Conservation (phyloP, 2,797 vertebrate species). For the Urosaurus nigricauda region DNA sequence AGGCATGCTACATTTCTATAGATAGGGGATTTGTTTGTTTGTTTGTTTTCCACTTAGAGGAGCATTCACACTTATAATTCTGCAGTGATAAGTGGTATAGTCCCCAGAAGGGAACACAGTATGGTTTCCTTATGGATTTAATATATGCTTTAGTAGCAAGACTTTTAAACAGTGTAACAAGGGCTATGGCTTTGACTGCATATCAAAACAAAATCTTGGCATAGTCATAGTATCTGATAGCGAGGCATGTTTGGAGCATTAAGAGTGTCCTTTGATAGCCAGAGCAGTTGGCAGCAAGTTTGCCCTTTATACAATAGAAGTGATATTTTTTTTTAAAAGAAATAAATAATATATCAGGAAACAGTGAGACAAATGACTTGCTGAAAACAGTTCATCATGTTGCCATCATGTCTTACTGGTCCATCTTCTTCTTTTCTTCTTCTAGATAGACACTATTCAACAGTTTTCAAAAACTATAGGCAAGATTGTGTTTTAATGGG, state of each 20-base stretch:
- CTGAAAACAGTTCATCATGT: not conserved
- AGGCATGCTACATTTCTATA: not conserved
- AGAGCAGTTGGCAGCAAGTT: not conserved
- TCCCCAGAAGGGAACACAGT: not conserved
- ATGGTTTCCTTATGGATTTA: not conserved
- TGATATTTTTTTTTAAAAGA: conserved; percentile 1
- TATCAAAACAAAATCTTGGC: not conserved
- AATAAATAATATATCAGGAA: not conserved
- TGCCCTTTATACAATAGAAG: not conserved
- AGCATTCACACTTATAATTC: not conserved
- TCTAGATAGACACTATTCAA: not conserved
- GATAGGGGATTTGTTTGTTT: not conserved
- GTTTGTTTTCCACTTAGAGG: not conserved
- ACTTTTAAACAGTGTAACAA: not conserved
- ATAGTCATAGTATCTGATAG: not conserved
- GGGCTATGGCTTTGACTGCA: not conserved
- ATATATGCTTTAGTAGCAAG: not conserved
- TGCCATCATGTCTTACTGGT: not conserved
- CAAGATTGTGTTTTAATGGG: not conserved
- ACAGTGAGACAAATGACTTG: not conserved
- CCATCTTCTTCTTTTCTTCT: not conserved
- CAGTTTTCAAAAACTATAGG: not conserved
- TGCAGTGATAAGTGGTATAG: not conserved
- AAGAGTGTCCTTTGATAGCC: not conserved
- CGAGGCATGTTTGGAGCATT: not conserved